Percentiles rank a stretch among this genome's conserved stretches.
phyloP scores from a whole-genome alignment of 2,797 vertebrate species.

The Lepus oiostolus region DNA sequence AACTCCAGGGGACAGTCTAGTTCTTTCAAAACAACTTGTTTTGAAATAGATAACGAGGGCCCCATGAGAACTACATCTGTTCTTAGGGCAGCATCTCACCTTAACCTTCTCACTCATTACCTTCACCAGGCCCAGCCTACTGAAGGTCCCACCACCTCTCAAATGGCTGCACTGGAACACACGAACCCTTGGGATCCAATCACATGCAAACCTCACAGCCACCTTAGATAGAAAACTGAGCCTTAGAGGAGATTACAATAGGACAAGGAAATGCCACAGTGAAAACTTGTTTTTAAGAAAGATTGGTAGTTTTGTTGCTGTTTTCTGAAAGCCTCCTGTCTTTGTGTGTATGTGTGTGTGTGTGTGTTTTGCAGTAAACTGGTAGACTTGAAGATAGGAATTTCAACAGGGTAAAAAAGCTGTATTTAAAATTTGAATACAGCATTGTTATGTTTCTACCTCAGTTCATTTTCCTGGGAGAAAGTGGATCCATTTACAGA shows the following conservation, averaged over 20 bases:
- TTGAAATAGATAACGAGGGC: too few relatives aligned
- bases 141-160: too few relatives aligned
- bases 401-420: neutral
- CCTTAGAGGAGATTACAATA: neutral
- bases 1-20: too few relatives aligned
- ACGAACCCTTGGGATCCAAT: too few relatives aligned
- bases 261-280: neutral
- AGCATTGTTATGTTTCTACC: neutral
- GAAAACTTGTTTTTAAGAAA: neutral
- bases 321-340: neutral
- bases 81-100: too few relatives aligned
- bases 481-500: neutral
- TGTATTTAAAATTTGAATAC: neutral
- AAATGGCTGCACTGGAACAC: too few relatives aligned
- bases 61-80: too few relatives aligned
- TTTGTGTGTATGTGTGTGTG: neutral
- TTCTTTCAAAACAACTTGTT: too few relatives aligned
- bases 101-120: too few relatives aligned
- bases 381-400: neutral
- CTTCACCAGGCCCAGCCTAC: too few relatives aligned
- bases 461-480: neutral
- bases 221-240: accelerated
- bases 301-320: neutral
- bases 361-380: neutral
- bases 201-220: too few relatives aligned